Percentiles rank a stretch among this genome's conserved stretches.
Evolutionary conservation across 2,113 vertebrate genomes (phyloP).

Genomic region (Corythornis cristatus): DNA sequence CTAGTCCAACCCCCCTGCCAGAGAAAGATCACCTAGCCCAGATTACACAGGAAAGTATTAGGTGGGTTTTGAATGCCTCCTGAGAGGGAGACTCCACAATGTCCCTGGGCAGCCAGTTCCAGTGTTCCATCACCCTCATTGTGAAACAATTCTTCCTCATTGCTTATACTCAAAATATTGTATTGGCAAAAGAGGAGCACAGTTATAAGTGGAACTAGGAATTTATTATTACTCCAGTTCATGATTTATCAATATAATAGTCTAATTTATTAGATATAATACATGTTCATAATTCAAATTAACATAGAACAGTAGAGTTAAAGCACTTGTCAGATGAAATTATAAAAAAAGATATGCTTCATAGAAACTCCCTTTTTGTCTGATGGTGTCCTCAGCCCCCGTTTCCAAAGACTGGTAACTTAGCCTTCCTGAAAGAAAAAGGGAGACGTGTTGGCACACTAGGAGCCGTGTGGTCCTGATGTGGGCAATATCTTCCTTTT

Average conservation of each 20-base stretch:
- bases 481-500: neutral
- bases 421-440: neutral
- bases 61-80: no score
- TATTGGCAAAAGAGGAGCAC: neutral
- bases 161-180: neutral
- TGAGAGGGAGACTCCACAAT: no score
- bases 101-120: no score
- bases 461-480: fast-evolving
- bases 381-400: neutral
- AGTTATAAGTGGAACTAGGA: neutral
- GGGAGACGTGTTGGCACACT: fast-evolving
- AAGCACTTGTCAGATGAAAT: neutral
- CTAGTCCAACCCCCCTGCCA: no score
- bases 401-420: neutral
- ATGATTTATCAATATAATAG: neutral
- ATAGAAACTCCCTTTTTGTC: neutral
- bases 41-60: no score
- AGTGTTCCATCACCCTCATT: no score
- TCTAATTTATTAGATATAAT: neutral
- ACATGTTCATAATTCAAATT: neutral
- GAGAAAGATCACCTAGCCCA: no score
- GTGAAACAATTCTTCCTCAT: no score
- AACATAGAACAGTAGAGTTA: neutral
- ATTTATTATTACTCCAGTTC: neutral
- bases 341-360: neutral